Evolutionary conservation across 2,888 invertebrate genomes (phyloP), one percentile per base, ranked within the genome.

Genomic region (Leptinotarsa tumamoca): DNA sequence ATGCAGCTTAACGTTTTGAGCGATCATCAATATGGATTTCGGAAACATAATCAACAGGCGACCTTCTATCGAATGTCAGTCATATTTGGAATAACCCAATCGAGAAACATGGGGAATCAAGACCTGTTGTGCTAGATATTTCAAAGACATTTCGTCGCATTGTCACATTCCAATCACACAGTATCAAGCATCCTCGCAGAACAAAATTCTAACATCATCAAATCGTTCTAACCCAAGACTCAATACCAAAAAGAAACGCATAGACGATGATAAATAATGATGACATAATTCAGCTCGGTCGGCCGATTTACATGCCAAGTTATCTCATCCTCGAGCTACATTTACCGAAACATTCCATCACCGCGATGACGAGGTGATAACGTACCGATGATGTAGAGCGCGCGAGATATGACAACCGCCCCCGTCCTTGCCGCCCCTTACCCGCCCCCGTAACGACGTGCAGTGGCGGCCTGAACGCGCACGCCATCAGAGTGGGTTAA

Each of bases 331-430:
- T 63, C 43, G 63, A 63, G 63, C 63, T 63, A 63, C 63, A 63
- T 63, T 43, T 63, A 63, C 63, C 63, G 63, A 63, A 63, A 63
- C 63, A 63, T 63, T 63, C 63, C 63, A 63, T 63, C 63, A 63
- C 33, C 63, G 63, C 63, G 63, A 63, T 73, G 68, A 73, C 66
- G 54, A 63, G 51, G 73, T 69, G 73, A 73, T 73, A 71, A 74
- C 69, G 71, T 67, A 67, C 17, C 56, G 56, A 56, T 71, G 74
- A 71, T 71, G 51, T 74, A 74, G 23, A 49, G 71, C 63, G 56
- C 67, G 63, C 56, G 74, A 71, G 71, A 67, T 67, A 43, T 23
- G 56, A 68, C 58, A 58, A 21, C 73, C 77, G 79, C 80, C 79
- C 78, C 75, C 77, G 10, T 63, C 63, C 17, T 4, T 58, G 78